Conservation (phyloP, 2,888 invertebrate genomes). For the Noctua fimbriata region DNA sequence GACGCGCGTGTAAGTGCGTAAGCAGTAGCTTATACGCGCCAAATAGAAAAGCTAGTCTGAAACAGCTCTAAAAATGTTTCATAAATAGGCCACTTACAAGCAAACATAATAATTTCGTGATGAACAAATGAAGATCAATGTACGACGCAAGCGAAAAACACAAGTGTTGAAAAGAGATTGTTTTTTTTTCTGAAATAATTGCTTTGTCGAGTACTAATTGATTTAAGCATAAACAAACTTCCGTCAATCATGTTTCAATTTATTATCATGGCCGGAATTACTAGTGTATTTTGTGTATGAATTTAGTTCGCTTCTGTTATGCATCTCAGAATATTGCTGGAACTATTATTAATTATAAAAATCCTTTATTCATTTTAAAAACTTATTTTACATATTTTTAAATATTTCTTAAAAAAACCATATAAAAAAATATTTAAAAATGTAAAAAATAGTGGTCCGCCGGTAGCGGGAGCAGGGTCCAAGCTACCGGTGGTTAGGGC, state of each 20-base stretch:
- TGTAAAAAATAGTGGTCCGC: too few species aligned
- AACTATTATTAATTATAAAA: too few species aligned
- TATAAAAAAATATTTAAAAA: too few species aligned
- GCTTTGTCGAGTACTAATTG: not conserved
- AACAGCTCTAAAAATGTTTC: not conserved
- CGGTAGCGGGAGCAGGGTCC: too few species aligned
- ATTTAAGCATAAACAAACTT: conserved; percentile 6
- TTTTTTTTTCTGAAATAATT: not conserved
- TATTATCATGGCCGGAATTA: not conserved
- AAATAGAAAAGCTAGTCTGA: not conserved
- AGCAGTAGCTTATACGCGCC: not conserved
- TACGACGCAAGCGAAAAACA: not conserved
- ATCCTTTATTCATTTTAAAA: too few species aligned
- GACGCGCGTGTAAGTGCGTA: not conserved
- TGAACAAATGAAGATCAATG: conserved; percentile 7
- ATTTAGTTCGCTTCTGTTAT: not conserved
- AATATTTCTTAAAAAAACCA: too few species aligned
- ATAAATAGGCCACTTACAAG: not conserved
- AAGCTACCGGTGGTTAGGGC: too few species aligned
- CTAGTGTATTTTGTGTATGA: not conserved
- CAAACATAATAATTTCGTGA: not conserved
- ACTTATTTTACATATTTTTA: too few species aligned
- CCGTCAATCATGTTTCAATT: not conserved
- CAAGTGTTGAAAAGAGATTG: not conserved
- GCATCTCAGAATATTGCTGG: not conserved